These are phyloP conservation scores for Proteles cristata DNA, from an alignment of 2,113 vertebrate genomes.

Conservation along the genomic window DNA sequence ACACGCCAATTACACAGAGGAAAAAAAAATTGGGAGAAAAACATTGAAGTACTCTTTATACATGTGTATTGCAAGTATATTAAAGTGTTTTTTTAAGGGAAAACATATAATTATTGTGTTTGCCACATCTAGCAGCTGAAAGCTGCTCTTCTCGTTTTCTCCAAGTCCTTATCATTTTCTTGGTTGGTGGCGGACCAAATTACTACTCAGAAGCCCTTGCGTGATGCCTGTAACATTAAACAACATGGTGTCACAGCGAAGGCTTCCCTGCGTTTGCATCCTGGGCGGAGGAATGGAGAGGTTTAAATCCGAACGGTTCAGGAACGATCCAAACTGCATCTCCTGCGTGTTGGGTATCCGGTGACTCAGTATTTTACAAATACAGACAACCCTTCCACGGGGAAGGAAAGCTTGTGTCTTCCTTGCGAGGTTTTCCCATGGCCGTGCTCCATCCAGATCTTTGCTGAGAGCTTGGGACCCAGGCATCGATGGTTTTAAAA, in stretches of 20 bases:
- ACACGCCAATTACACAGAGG: conserved; percentile 18
- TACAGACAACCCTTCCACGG: neutral
- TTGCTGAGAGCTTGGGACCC: neutral
- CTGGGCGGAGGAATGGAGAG: neutral
- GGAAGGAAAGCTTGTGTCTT: neutral
- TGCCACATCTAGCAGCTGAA: conserved; percentile 68
- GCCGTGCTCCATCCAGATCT: neutral
- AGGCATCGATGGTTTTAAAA: neutral
- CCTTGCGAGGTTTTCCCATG: neutral
- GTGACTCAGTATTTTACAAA: neutral
- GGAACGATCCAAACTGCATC: neutral
- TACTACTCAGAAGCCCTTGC: conserved; percentile 44
- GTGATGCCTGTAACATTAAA: conserved; percentile 26
- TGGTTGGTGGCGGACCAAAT: conserved; percentile 75
- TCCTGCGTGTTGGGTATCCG: neutral
- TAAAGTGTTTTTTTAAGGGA: conserved; percentile 58
- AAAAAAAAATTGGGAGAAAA: conserved; percentile 37
- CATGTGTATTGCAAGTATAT: conserved; percentile 50
- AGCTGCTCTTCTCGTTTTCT: conserved; percentile 69
- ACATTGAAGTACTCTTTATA: conserved; percentile 39
- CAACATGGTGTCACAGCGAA: neutral
- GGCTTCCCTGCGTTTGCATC: neutral
- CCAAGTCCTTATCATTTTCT: conserved; percentile 71
- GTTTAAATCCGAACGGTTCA: neutral
- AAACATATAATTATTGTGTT: conserved; percentile 76